A percentile compares a stretch with the other conserved stretches of the same genome.
phyloP scores from a whole-genome alignment of 2,888 invertebrate genomes.

The Hemaris fuciformis region DNA sequence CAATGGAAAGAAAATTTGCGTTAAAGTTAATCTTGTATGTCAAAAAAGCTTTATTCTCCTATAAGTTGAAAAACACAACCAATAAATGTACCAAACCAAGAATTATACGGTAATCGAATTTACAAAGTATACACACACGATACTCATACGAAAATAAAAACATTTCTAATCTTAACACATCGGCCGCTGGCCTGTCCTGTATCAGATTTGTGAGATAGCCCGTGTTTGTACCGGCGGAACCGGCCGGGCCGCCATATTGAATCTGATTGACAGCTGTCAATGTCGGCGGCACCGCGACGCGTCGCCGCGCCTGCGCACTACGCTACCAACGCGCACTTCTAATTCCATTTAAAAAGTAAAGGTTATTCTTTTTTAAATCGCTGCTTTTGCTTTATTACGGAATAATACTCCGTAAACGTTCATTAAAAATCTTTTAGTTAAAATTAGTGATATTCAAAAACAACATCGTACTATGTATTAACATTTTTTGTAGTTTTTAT shows the following conservation, averaged over 20 bases:
- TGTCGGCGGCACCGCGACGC: constrained; percentile 78
- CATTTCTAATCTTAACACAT: constrained; percentile 49
- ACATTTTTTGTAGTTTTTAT: too few species aligned
- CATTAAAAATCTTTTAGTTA: background rate
- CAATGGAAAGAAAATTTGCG: background rate
- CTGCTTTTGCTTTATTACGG: background rate
- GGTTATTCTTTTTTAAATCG: constrained; percentile 12
- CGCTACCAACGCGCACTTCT: constrained; percentile 54
- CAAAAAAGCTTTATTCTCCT: too few species aligned
- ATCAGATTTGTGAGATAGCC: constrained; percentile 48
- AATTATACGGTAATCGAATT: constrained; percentile 15
- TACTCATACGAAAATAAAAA: constrained; percentile 29
- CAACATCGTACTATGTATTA: too few species aligned
- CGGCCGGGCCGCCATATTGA: constrained; percentile 76
- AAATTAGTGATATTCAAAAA: too few species aligned
- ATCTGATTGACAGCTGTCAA: constrained; percentile 81
- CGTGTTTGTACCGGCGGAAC: constrained; percentile 42
- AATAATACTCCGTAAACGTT: background rate
- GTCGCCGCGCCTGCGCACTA: constrained; percentile 68
- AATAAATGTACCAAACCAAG: constrained; percentile 25
- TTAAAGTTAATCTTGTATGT: background rate
- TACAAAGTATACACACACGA: constrained; percentile 10
- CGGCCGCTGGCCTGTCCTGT: constrained; percentile 38
- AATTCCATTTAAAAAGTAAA: constrained; percentile 53
- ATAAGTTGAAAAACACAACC: constrained; percentile 12